Base-by-base conservation (phyloP, 2,888 invertebrate genomes). In the Caenorhabditis angaria region DNA sequence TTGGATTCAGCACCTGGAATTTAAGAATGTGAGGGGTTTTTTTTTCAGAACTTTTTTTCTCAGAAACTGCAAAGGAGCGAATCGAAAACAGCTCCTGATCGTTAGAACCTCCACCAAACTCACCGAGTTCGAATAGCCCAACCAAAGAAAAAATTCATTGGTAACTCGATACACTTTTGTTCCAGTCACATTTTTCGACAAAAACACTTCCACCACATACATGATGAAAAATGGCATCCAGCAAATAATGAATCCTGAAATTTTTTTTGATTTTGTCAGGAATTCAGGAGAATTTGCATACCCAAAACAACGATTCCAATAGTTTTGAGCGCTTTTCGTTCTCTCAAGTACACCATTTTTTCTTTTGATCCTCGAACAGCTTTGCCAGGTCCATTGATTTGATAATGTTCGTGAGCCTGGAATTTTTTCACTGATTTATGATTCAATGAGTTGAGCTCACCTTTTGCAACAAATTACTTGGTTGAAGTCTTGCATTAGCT, bases 211-310 rank as follows among this genome's bases (percentile, higher is more conserved):
- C 20, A 88, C 77, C 12, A 88, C 78, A 63, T 88, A 88, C 51
- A 88, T 72, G 10, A 88, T 79, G 76, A 88, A 88, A 70, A 88
- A 88, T 8, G 88, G 88, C 83, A 88, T 85, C 88, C 88, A 88
- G 68, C 88, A 88, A 22, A 87, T 76, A 29, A 88, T 87, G 70
- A 88, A 88, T 22, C 88, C 87, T 82, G 76, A 57, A 82, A 61
- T 32, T 6, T 47, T 28, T 35, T 64, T 56, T 29, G n/a, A 4
- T 50, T 24, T 8, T 51, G 3, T 50, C 48, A 22, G 3, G 10
- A 27, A 28, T 10, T 48, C n/a, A 18, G 6, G 27, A 24, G 28
- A 29, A 61, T 32, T 27, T 22, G n/a, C n/a, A n/a, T 25, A 85
- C 86, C 87, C 32, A 85, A 57, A 29, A 87, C 86, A 32, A 87